Base-by-base conservation (phyloP, 2,888 invertebrate species). In the Merodon equestris region DNA sequence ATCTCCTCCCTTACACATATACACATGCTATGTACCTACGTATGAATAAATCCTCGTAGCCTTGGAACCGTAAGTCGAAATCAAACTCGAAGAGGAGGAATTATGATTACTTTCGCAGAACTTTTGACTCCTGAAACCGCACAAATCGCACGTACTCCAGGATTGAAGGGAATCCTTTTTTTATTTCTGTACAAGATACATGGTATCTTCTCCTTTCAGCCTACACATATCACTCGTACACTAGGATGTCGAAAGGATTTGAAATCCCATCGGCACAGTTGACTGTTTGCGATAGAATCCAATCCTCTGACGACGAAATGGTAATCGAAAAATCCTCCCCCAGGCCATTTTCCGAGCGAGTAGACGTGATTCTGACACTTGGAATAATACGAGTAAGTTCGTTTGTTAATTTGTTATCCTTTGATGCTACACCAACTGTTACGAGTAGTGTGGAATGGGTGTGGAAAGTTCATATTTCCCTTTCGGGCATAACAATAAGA, bases 51-150 rank as follows among this genome's bases (percentile, higher is more conserved):
- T 27, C 7, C 27, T 27, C 27, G 27, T 27, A 27, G 2, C 27
- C 27, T 27, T 27, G 27, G 27, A 27, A 27, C 7, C 27, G 27
- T 27, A 27, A 27, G 27, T 27, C 27, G 27, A 27, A 27, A 7
- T 27, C 27, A 27, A 27, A 27, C 27, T 7, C 27, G 27, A n/a
- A 40, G 40, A 40, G 40, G 36, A 66, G 60, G 56, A 76, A 71
- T 76, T 76, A 76, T 76, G 71, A 76, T 71, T 71, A 71, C 76
- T 76, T 71, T 71, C 36, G 75, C 70, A 70, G 75, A 76, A 76
- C 68, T 75, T 70, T 70, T 70, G 76, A 71, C 76, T 71, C 71
- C 45, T 71, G 66, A 71, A 71, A 76, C 71, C 76, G 34, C 63
- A 70, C 70, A 75, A 75, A 70, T 75, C 70, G 75, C 70, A 74